Conservation (phyloP, 2,797 vertebrate species). For the Parotocinclus haroldoi region DNA sequence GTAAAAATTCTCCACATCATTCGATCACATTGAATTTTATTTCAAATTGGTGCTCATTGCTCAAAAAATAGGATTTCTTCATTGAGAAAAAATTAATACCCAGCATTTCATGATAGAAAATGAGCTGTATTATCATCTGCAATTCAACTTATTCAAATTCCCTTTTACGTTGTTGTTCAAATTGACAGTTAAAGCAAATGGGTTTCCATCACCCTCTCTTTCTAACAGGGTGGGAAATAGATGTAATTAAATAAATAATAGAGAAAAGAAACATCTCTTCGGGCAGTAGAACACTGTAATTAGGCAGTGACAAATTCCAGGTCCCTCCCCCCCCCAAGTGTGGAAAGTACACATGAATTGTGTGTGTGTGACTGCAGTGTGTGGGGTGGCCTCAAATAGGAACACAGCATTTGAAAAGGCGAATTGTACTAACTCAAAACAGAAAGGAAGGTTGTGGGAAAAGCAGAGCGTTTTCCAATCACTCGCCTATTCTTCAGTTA, state of each 20-base stretch:
- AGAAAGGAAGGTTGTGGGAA: conserved; percentile 5
- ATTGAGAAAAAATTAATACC: too few relatives aligned
- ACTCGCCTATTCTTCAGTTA: conserved; percentile 8
- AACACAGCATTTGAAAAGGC: conserved; percentile 31
- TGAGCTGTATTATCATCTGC: background rate
- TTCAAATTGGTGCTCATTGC: too few relatives aligned
- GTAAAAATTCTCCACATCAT: too few relatives aligned
- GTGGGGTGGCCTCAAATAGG: conserved; percentile 39
- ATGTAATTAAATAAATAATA: conserved; percentile 38
- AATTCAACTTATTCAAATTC: conserved; percentile 20
- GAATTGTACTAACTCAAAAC: conserved; percentile 28
- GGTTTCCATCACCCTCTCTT: conserved; percentile 27
- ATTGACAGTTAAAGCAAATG: conserved; percentile 26
- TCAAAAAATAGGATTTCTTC: too few relatives aligned
- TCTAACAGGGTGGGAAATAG: conserved; percentile 7
- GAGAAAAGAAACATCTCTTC: conserved; percentile 33
- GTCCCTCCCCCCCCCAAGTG: conserved; percentile 35
- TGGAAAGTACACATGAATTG: conserved; percentile 39
- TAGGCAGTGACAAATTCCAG: conserved; percentile 45
- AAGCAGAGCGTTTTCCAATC: conserved; percentile 23
- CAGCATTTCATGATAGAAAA: conserved; percentile 22
- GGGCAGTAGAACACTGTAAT: conserved; percentile 46
- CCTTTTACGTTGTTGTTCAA: conserved; percentile 30
- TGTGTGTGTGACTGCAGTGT: conserved; percentile 25
- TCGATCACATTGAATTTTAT: too few relatives aligned